phyloP scores from a whole-genome alignment of 2,888 invertebrate genomes.

The Lycocerus yunnanus region DNA sequence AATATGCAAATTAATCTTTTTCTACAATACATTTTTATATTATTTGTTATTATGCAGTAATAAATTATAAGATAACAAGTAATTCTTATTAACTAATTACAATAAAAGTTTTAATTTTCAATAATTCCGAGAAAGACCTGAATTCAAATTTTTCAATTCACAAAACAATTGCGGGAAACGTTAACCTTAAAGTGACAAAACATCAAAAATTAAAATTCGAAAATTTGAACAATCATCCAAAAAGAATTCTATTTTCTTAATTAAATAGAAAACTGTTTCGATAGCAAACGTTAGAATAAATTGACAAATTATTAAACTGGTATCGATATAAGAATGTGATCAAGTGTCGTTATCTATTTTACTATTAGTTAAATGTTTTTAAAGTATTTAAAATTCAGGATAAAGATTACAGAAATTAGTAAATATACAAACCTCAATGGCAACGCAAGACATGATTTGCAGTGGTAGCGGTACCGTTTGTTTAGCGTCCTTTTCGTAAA shows the following conservation, averaged over 20 bases:
- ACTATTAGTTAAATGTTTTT: neutral
- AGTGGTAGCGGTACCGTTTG: constrained; percentile 69
- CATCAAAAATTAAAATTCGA: neutral
- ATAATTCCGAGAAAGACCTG: too few relatives aligned
- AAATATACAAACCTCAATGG: constrained; percentile 69
- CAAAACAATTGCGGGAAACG: neutral
- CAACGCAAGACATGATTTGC: constrained; percentile 77
- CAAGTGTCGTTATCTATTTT: neutral
- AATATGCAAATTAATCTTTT: too few relatives aligned
- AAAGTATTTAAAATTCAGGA: neutral
- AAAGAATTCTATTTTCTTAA: neutral
- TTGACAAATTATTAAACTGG: neutral
- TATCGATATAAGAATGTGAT: neutral
- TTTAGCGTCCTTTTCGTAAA: constrained; percentile 68
- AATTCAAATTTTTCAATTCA: neutral
- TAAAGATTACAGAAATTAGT: constrained; percentile 32
- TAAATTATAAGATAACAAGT: too few relatives aligned
- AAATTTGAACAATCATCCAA: neutral
- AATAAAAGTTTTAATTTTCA: too few relatives aligned
- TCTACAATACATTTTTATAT: too few relatives aligned
- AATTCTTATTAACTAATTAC: too few relatives aligned
- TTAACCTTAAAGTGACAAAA: neutral
- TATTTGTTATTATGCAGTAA: too few relatives aligned
- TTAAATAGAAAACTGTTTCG: neutral
- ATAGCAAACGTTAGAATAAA: neutral